A percentile compares a stretch with the other conserved stretches of the same genome.
These are phyloP conservation scores for Gymnarchus niloticus DNA, from an alignment of 2,113 vertebrate genomes.

Conservation along the genomic window DNA sequence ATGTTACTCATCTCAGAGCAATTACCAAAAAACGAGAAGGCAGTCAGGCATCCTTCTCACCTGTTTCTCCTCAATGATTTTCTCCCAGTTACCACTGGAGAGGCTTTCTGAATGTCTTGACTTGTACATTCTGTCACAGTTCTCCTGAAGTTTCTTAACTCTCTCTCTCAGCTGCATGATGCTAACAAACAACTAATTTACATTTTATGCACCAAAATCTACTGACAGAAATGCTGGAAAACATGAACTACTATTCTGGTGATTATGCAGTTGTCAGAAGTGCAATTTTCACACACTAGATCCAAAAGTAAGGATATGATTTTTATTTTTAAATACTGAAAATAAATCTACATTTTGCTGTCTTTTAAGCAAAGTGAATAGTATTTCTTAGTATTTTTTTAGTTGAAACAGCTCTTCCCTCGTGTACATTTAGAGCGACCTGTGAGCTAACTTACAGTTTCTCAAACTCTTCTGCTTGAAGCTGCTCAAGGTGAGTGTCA, in stretches of 20 bases:
- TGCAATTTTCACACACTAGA: no score
- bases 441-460: constrained; percentile 74
- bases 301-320: not conserved
- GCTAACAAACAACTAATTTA: constrained; percentile 47
- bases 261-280: not conserved
- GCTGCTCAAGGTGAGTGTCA: constrained; percentile 78
- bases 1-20: not conserved
- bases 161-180: constrained; percentile 85
- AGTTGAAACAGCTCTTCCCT: not conserved
- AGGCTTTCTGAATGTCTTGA: constrained; percentile 56
- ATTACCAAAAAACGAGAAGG: not conserved
- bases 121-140: constrained; percentile 78
- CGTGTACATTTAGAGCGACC: not conserved
- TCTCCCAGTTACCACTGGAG: constrained; percentile 84
- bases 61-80: constrained; percentile 84
- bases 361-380: not conserved
- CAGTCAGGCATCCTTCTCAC: constrained; percentile 49
- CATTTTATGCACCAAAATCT: not conserved
- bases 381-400: not conserved
- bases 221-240: not conserved
- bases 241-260: not conserved
- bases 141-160: constrained; percentile 66
- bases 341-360: not conserved
- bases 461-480: constrained; percentile 89
- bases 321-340: not conserved